Conservation (phyloP, 2,888 invertebrate genomes). For the Rhingia rostrata region DNA sequence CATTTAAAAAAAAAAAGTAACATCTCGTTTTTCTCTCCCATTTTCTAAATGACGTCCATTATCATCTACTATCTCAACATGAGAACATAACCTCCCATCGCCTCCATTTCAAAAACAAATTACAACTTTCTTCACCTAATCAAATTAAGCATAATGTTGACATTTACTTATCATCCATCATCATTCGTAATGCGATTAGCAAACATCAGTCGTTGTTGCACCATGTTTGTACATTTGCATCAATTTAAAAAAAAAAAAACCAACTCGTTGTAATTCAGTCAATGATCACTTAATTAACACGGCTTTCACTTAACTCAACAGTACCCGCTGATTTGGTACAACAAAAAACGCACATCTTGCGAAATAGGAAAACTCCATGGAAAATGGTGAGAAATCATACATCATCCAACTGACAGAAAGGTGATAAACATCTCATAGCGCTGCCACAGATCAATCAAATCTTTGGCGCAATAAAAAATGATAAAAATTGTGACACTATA, state of each 20-base stretch:
- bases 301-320: slow-evolving; percentile 43
- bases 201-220: slow-evolving; percentile 26
- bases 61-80: too few species aligned
- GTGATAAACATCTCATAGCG: slow-evolving; percentile 28
- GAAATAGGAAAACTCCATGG: background rate
- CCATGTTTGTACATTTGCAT: slow-evolving; percentile 39
- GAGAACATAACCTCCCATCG: background rate
- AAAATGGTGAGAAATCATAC: slow-evolving; percentile 3
- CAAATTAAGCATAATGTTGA: background rate
- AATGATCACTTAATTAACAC: slow-evolving; percentile 54
- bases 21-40: too few species aligned
- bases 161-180: slow-evolving; percentile 17
- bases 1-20: too few species aligned
- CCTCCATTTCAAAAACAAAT: too few species aligned
- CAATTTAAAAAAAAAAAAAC: slow-evolving; percentile 49
- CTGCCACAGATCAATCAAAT: slow-evolving; percentile 46
- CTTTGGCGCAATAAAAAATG: background rate
- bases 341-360: background rate
- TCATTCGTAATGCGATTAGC: slow-evolving; percentile 38
- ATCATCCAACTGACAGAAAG: slow-evolving; percentile 24
- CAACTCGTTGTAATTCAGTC: slow-evolving; percentile 19
- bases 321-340: background rate
- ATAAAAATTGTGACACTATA: background rate
- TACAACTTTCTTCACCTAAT: slow-evolving; percentile 2
- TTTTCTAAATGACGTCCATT: too few species aligned